phyloP scores from a whole-genome alignment of 2,797 vertebrate genomes.

The Tiaroga cobitis region DNA sequence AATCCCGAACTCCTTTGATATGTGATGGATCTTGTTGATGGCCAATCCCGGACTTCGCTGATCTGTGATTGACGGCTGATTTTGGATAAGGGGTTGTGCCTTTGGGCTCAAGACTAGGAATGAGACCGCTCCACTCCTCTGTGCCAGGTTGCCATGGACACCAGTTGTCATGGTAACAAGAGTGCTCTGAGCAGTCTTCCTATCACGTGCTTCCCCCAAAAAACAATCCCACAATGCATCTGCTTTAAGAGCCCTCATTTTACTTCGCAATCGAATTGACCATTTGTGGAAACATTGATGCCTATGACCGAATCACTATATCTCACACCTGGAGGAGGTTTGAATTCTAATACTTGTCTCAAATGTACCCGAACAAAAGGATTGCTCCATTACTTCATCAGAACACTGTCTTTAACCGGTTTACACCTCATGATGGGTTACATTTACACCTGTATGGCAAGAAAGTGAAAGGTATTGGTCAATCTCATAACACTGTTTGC shows the following conservation, averaged over 20 bases:
- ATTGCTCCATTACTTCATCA: conserved; percentile 36
- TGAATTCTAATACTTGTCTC: conserved; percentile 21
- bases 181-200: conserved; percentile 56
- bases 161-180: conserved; percentile 52
- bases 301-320: conserved; percentile 38
- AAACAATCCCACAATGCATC: conserved; percentile 48
- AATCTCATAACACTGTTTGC: neutral
- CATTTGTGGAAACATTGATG: conserved; percentile 32
- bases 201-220: conserved; percentile 57
- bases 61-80: neutral
- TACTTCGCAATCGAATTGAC: conserved; percentile 23
- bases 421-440: conserved; percentile 35
- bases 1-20: conserved; percentile 18
- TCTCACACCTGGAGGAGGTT: conserved; percentile 1
- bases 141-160: conserved; percentile 27
- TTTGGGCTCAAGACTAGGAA: conserved; percentile 16
- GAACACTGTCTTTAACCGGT: conserved; percentile 24
- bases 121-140: conserved; percentile 21
- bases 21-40: neutral
- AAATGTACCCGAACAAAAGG: neutral
- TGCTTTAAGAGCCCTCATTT: conserved; percentile 25
- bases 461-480: neutral
- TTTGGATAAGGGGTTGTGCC: conserved; percentile 5
- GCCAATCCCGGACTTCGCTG: conserved; percentile 33
- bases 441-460: conserved; percentile 31